Conservation (phyloP, 1,140 invertebrate species). For the Diabrotica virgifera region DNA sequence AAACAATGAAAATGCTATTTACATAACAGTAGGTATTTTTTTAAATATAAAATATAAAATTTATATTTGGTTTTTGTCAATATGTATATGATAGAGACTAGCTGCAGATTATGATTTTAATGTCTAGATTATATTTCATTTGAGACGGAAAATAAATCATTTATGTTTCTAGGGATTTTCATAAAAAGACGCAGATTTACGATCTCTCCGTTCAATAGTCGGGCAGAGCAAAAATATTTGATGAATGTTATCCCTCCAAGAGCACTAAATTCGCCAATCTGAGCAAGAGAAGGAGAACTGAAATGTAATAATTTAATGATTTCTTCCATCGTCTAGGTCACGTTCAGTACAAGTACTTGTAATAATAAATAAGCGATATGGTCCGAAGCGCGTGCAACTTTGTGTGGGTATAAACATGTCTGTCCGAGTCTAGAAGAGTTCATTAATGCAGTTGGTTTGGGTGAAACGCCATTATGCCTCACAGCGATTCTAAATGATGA, state of each 20-base stretch:
- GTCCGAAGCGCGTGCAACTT: constrained; percentile 46
- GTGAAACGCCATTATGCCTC: constrained; percentile 44
- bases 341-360: constrained; percentile 44
- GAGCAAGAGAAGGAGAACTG: constrained; percentile 25
- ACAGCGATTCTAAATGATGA: constrained; percentile 44
- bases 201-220: constrained; percentile 1
- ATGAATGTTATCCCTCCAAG: constrained; percentile 9
- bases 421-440: constrained; percentile 46
- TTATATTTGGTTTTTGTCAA: too few species aligned
- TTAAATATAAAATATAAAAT: too few species aligned
- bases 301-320: constrained; percentile 44
- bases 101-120: too few species aligned
- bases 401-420: constrained; percentile 45
- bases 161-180: constrained; percentile 11
- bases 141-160: neutral
- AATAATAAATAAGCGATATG: constrained; percentile 49
- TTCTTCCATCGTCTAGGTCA: constrained; percentile 47
- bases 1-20: too few species aligned
- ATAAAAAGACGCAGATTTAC: constrained; percentile 13
- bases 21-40: too few species aligned
- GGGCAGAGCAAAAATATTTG: constrained; percentile 2
- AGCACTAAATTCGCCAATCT: constrained; percentile 29
- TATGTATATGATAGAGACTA: too few species aligned
- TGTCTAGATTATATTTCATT: too few species aligned
- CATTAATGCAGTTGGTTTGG: constrained; percentile 47